Evolutionary conservation across 2,113 vertebrate species (phyloP).

Genomic region (Ictalurus furcatus): DNA sequence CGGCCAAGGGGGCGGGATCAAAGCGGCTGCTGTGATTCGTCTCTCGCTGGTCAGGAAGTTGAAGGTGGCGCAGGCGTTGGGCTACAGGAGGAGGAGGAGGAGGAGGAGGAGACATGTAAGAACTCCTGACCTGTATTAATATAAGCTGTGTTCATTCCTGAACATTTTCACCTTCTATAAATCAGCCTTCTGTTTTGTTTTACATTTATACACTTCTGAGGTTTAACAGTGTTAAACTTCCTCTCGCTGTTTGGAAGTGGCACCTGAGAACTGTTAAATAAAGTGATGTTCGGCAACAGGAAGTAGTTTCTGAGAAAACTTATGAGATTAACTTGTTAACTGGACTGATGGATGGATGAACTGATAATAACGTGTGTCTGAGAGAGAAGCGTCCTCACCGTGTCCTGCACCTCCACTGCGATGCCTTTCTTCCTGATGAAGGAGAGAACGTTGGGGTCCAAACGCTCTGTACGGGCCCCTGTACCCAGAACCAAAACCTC

Average conservation of each 20-base stretch:
- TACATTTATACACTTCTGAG: not conserved
- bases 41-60: conserved; percentile 88
- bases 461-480: conserved; percentile 77
- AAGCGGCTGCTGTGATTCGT: conserved; percentile 79
- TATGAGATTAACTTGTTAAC: not conserved
- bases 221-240: not conserved
- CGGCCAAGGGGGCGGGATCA: conserved; percentile 80
- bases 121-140: not conserved
- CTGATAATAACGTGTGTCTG: not conserved
- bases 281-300: not conserved
- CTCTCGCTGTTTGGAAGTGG: not conserved
- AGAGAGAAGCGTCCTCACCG: conserved; percentile 72
- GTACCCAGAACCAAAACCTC: conserved; percentile 95
- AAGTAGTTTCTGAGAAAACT: not conserved
- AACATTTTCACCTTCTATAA: not conserved
- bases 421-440: conserved; percentile 82
- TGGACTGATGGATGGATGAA: not conserved
- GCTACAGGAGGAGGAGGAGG: conserved; percentile 65
- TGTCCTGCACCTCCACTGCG: conserved; percentile 92
- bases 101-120: not conserved
- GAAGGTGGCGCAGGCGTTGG: conserved; percentile 95
- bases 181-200: not conserved
- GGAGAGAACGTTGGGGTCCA: conserved; percentile 72
- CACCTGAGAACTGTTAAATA: not conserved
- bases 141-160: not conserved